Base-by-base conservation (phyloP, 2,797 vertebrate species). In the Artibeus jamaicensis region DNA sequence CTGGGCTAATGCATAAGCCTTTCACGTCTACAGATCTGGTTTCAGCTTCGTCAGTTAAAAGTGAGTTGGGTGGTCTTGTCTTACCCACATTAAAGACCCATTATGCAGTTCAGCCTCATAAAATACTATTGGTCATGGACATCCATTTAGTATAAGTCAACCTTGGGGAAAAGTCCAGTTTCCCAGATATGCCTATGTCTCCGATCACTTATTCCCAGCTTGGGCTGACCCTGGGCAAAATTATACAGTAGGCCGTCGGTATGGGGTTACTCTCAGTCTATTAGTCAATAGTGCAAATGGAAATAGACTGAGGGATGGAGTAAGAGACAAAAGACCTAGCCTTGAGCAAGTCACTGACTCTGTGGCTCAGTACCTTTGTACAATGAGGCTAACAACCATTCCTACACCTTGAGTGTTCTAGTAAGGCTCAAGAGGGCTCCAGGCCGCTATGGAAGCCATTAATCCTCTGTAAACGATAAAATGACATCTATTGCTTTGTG, bases 1-100 rank as follows among this genome's bases (percentile, higher is more conserved):
- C 86, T 50, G 67, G 48, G 46, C 82, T 97, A 95, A 96, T 96
- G 94, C 94, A 81, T 73, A 32, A 46, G 65, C 55, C 88, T 95
- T 96, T 97, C 96, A 90, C 95, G 94, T 93, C 94, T 32, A 44
- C 62, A 90, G 93, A 91, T 97, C 91, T 95, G 71, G 91, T 97
- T 96, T 97, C 97, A 96, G 95, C 39, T 94, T 74, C 92, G 91
- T 95, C 67, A 94, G 94, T 96, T 94, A 96, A 91, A 96, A 96
- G 88, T 89, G 86, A 91, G 48, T 93, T 94, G 95, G 93, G 94
- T 96, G 92, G 91, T 92, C 95, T 95, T 92, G 65, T 84, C 95
- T 96, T 92, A 95, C 76, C 86, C 62, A 89, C 86, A 95, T 91
- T 91, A 89, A 68, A 78, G 73, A 86, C 39, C 59, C 48, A 79